These are phyloP conservation scores for Idaea straminata DNA, from an alignment of 2,888 invertebrate genomes.

Conservation along the genomic window DNA sequence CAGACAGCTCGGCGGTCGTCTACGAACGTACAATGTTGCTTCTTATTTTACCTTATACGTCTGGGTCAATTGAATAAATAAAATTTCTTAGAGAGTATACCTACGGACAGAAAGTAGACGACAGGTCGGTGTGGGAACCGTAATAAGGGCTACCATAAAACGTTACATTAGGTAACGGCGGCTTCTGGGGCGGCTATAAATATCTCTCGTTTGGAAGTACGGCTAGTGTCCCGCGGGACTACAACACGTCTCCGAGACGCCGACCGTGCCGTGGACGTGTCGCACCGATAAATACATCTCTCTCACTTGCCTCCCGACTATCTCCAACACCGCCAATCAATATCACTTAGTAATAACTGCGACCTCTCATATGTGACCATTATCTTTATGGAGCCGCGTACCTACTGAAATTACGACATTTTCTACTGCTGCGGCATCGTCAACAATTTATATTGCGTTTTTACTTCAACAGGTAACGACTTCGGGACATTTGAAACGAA, in stretches of 20 bases:
- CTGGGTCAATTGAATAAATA: slow-evolving; percentile 57
- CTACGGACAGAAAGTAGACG: slow-evolving; percentile 46
- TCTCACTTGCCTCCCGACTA: slow-evolving; percentile 52
- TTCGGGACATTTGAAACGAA: slow-evolving; percentile 5
- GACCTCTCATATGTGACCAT: slow-evolving; percentile 57
- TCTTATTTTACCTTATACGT: slow-evolving; percentile 39
- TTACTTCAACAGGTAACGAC: slow-evolving; percentile 7
- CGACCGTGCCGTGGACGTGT: slow-evolving; percentile 65
- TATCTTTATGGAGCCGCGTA: slow-evolving; percentile 49
- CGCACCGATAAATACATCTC: slow-evolving; percentile 74
- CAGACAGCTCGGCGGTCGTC: slow-evolving; percentile 30
- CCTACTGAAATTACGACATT: slow-evolving; percentile 44
- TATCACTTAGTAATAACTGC: slow-evolving; percentile 70
- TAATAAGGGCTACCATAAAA: slow-evolving; percentile 80
- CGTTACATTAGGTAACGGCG: slow-evolving; percentile 79
- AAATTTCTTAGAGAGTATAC: slow-evolving; percentile 42
- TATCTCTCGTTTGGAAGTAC: slow-evolving; percentile 78
- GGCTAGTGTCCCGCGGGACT: slow-evolving; percentile 76
- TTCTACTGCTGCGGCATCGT: slow-evolving; percentile 37
- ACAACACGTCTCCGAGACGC: slow-evolving; percentile 65
- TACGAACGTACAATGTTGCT: slow-evolving; percentile 27
- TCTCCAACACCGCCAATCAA: slow-evolving; percentile 62
- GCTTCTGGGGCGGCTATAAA: slow-evolving; percentile 79
- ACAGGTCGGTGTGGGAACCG: slow-evolving; percentile 63
- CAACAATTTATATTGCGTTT: slow-evolving; percentile 32